A percentile compares a stretch with the other conserved stretches of the same genome.
phyloP scores from a whole-genome alignment of 2,113 vertebrate species.

The Chamaetylas fuelleborni region DNA sequence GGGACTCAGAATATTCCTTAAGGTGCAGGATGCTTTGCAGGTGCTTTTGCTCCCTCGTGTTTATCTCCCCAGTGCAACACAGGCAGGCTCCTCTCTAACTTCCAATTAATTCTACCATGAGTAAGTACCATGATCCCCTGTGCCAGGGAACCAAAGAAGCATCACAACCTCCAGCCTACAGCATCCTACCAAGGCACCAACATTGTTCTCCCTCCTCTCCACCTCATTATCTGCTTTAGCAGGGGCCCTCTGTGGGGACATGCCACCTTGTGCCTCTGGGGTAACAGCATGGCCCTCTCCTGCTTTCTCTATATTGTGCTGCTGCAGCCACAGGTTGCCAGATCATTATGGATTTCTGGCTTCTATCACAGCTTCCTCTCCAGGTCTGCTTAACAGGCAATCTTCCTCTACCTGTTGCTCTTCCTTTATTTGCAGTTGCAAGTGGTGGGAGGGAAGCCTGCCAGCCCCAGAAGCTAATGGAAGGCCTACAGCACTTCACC shows the following conservation, averaged over 20 bases:
- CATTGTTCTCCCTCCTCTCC: background rate
- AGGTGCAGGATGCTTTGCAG: background rate
- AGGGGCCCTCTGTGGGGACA: background rate
- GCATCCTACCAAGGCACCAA: background rate
- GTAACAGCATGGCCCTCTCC: accelerated
- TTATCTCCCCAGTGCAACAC: background rate
- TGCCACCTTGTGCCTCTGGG: background rate
- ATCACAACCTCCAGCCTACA: background rate
- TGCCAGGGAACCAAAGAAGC: background rate
- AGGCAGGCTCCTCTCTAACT: background rate
- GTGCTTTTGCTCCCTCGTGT: background rate
- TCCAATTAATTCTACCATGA: background rate
- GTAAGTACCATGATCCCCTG: accelerated
- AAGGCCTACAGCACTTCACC: background rate
- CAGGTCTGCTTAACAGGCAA: background rate
- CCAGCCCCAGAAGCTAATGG: background rate
- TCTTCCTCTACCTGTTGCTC: background rate
- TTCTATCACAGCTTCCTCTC: background rate
- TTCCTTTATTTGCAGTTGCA: background rate
- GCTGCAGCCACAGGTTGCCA: background rate
- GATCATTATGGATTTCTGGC: background rate
- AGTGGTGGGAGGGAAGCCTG: background rate
- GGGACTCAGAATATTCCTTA: background rate
- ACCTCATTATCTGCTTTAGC: background rate
- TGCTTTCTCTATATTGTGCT: background rate